phyloP scores from a whole-genome alignment of 2,797 vertebrate genomes.

The Cryptoblepharus egeriae region DNA sequence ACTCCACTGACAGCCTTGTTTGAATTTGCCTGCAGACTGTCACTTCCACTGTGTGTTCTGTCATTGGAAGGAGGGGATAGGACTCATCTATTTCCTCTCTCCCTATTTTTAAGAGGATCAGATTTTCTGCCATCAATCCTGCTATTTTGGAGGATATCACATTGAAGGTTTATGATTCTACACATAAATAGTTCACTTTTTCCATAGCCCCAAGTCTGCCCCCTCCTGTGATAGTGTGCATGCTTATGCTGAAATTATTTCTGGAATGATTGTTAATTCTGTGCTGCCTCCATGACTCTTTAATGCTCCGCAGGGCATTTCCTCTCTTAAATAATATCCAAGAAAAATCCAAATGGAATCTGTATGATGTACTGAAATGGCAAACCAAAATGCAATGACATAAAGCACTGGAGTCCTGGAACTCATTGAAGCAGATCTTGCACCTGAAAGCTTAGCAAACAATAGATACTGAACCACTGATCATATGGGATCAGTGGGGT shows the following conservation, averaged over 20 bases:
- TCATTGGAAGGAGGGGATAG: no score
- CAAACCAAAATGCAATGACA: conserved; percentile 16
- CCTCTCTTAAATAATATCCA: conserved; percentile 7
- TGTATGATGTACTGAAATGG: background rate
- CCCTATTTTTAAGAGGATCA: background rate
- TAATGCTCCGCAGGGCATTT: conserved; percentile 8
- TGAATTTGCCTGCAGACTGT: no score
- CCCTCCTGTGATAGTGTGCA: background rate
- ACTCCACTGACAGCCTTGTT: no score
- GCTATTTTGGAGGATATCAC: conserved; percentile 1
- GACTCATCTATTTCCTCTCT: no score
- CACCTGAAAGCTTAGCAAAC: fast-evolving
- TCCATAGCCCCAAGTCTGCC: conserved; percentile 23
- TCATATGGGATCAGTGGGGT: no score
- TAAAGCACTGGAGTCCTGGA: background rate
- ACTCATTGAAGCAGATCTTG: background rate
- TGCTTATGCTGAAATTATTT: conserved; percentile 33
- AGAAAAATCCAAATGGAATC: conserved; percentile 8
- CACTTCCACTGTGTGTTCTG: no score
- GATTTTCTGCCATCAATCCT: background rate
- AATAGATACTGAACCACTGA: no score
- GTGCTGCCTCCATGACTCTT: background rate
- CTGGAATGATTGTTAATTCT: conserved; percentile 7
- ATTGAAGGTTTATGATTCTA: conserved; percentile 33
- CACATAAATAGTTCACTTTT: conserved; percentile 43